A percentile compares a stretch with the other conserved stretches of the same genome.
phyloP scores from a whole-genome alignment of 2,797 vertebrate species.

The Darevskia nairensis region DNA sequence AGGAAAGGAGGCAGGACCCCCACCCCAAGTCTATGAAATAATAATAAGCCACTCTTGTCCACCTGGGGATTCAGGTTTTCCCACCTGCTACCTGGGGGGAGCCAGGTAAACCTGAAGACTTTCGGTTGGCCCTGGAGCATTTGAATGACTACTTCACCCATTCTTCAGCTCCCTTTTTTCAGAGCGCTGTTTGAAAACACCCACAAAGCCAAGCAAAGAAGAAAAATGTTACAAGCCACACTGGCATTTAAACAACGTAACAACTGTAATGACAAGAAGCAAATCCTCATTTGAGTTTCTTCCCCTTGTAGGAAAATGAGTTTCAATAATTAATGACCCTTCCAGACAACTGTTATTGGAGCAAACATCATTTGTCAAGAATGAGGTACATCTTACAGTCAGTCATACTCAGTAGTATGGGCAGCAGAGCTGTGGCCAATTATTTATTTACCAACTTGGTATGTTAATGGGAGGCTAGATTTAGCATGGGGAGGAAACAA shows the following conservation, averaged over 20 bases:
- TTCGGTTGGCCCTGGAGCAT: too few relatives aligned
- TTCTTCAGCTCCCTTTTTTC: not conserved
- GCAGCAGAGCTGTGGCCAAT: slow-evolving; percentile 23
- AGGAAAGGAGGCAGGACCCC: too few relatives aligned
- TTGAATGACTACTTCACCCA: too few relatives aligned
- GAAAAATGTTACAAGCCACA: slow-evolving; percentile 12
- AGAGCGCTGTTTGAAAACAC: not conserved
- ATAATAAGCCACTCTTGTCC: too few relatives aligned
- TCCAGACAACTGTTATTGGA: slow-evolving; percentile 53
- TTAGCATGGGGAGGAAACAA: slow-evolving; percentile 3
- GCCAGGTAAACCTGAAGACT: too few relatives aligned
- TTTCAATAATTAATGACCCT: slow-evolving; percentile 67
- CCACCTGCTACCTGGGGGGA: too few relatives aligned
- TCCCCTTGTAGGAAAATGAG: slow-evolving; percentile 47
- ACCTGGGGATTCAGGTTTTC: too few relatives aligned
- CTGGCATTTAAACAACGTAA: slow-evolving; percentile 15
- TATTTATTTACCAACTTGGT: slow-evolving; percentile 20
- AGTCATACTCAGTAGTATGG: slow-evolving; percentile 41
- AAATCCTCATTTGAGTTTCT: slow-evolving; percentile 42
- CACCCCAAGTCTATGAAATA: too few relatives aligned
- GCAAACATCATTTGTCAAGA: slow-evolving; percentile 48
- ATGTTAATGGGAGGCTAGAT: not conserved
- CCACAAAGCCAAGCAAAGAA: not conserved
- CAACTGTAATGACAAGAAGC: slow-evolving; percentile 32
- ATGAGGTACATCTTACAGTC: slow-evolving; percentile 11